Evolutionary conservation across 2,797 vertebrate genomes (phyloP), one percentile per base, ranked within the genome.

Genomic region (Kryptolebias ocellatus): DNA sequence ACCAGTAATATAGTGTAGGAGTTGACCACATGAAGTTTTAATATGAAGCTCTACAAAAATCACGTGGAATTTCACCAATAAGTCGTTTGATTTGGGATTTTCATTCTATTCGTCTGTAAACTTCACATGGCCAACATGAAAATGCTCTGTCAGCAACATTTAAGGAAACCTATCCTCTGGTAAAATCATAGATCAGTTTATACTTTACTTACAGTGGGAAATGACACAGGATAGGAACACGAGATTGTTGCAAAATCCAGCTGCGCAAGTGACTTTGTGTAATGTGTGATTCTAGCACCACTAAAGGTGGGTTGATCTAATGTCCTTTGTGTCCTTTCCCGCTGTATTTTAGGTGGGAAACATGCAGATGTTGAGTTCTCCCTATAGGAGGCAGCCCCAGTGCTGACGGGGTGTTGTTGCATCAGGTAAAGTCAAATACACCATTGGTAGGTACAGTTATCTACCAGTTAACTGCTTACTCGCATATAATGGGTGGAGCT

Each of bases 101-200:
- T 24, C 20, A 80, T 83, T 79, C 51, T 24, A n/a, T n/a, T 8
- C 37, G 76, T 53, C 61, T 51, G n/a, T 56, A 79, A 88, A 91
- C 84, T 80, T 89, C 88, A 88, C 53, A 81, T 85, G 87, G 83
- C 64, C 88, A 86, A 88, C 79, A 58, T 50, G 12, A 39, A 70
- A 78, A 78, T 3, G 24, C 53, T 61, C 42, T 64, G 58, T 70
- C 65, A 59, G 49, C 56, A 70, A 85, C 65, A 80, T 68, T 66
- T 60, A 63, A 70, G 57, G 79, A 59, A 81, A 58, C 51, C 44
- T 77, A 50, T 58, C 49, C 53, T 53, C 53, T 1, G 4, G 52
- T 63, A 64, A 77, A 66, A 52, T 31, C 29, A 75, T 67, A 42
- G 62, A 55, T 83, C 51, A 64, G 27, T 65, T 79, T 47, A 66